Base-by-base conservation (phyloP, 2,888 invertebrate species). In the Cheilosia pagana region DNA sequence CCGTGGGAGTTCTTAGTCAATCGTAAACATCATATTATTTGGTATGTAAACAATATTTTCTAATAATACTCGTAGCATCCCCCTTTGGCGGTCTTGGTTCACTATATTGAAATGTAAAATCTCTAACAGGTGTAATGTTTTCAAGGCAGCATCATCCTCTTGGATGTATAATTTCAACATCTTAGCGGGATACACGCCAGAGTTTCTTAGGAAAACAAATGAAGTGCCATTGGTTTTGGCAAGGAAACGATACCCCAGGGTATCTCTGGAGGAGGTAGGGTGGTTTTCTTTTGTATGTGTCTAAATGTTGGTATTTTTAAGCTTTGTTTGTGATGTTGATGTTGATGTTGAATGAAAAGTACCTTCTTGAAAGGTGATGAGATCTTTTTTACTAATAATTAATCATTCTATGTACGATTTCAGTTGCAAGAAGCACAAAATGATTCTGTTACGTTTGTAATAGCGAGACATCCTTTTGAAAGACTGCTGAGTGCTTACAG, bases 141-240 rank as follows among this genome's bases (percentile, higher is more conserved):
- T 96, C 90, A 96, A 96, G 93, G 96, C 96, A 5, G 96, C 96
- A 2, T 97, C 97, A n/a, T 96, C 97, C 19, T 96, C 97, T 0
- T 97, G 97, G 97, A 96, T 97, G 95, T 96, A 96, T 92, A 97
- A 97, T 92, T 97, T 97, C 92, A 96, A 97, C 91, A 92, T 96
- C 67, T 94, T 97, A 91, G 96, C 96, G 8, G 97, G 97, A 88
- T 96, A 96, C 91, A 94, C 95, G 76, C 94, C 96, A 10, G 94
- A 94, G 67, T 96, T 95, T 92, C 92, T 96, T 88, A 95, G 95
- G 90, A 95, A 95, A 89, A 96, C 95, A 74, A 95, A 96, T 90
- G 94, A 95, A 89, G 96, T 96, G 63, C 95, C 96, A 62, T 93
- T 97, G 87, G 94, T 95, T 87, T 91, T 96, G 89, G 97, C 97